Evolutionary conservation across 2,888 invertebrate genomes (phyloP).

Genomic region (Drosophila histrio): DNA sequence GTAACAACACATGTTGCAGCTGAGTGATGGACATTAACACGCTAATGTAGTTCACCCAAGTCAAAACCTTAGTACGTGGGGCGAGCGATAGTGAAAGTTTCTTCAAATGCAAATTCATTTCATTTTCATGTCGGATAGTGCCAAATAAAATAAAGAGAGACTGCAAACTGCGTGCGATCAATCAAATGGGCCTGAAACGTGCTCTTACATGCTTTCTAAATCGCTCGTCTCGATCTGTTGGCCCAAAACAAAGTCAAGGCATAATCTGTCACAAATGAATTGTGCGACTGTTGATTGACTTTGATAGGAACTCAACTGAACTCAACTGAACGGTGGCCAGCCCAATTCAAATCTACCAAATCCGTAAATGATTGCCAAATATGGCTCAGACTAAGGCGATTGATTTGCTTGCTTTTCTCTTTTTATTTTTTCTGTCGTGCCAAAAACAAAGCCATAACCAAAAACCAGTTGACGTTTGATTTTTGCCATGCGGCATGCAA

Average conservation of each 20-base stretch:
- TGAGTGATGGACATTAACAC: slow-evolving; percentile 53
- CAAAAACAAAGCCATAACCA: slow-evolving; percentile 27
- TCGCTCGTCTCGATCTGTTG: slow-evolving; percentile 18
- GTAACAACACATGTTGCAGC: slow-evolving; percentile 23
- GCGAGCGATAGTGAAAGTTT: slow-evolving; percentile 18
- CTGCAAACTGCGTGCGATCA: slow-evolving; percentile 53
- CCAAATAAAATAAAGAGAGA: slow-evolving; percentile 25
- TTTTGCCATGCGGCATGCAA: slow-evolving; percentile 52
- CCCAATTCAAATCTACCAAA: slow-evolving; percentile 61
- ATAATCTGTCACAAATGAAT: slow-evolving; percentile 78
- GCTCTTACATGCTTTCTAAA: slow-evolving; percentile 65
- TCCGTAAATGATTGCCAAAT: slow-evolving; percentile 49
- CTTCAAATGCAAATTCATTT: slow-evolving; percentile 68
- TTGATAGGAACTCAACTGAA: slow-evolving; percentile 54
- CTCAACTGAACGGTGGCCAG: slow-evolving; percentile 51
- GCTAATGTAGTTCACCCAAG: slow-evolving; percentile 30
- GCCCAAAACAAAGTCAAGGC: slow-evolving; percentile 67
- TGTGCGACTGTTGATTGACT: slow-evolving; percentile 66
- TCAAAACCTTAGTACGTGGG: slow-evolving; percentile 21
- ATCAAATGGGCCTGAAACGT: slow-evolving; percentile 43
- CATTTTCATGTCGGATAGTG: slow-evolving; percentile 30
- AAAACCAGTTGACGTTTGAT: slow-evolving; percentile 17
- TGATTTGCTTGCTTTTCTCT: slow-evolving; percentile 54
- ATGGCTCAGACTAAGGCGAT: slow-evolving; percentile 40
- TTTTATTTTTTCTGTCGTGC: no score